Conservation (phyloP, 2,888 invertebrate species). For the Buathra laborator region DNA sequence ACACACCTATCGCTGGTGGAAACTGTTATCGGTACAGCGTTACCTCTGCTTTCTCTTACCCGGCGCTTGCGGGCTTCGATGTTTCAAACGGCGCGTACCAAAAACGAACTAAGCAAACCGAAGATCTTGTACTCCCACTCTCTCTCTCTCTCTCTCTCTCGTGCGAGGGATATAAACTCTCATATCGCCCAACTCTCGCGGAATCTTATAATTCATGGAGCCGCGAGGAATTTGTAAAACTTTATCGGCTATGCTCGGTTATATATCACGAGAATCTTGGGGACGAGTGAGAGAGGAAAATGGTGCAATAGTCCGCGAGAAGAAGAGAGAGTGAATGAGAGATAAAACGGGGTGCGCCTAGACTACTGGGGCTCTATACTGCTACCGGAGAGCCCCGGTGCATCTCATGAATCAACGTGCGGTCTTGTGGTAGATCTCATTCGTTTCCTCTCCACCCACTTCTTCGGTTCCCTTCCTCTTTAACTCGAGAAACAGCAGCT, state of each 20-base stretch:
- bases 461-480: slow-evolving; percentile 17
- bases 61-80: not conserved
- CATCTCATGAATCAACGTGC: slow-evolving; percentile 65
- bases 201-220: slow-evolving; percentile 66
- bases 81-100: not conserved
- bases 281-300: slow-evolving; percentile 10
- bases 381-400: slow-evolving; percentile 22
- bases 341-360: slow-evolving; percentile 23
- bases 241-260: slow-evolving; percentile 62
- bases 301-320: not conserved
- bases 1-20: not conserved
- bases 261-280: slow-evolving; percentile 59
- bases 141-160: not conserved
- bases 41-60: not conserved
- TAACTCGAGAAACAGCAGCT: slow-evolving; percentile 29
- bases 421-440: slow-evolving; percentile 58
- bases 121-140: slow-evolving; percentile 13
- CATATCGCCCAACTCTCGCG: slow-evolving; percentile 49
- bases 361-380: slow-evolving; percentile 10
- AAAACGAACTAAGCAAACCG: slow-evolving; percentile 22
- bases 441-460: slow-evolving; percentile 43
- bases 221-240: slow-evolving; percentile 68
- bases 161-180: slow-evolving; percentile 39
- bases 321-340: slow-evolving; percentile 19
- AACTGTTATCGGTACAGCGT: not conserved